A percentile compares a stretch with the other conserved stretches of the same genome.
phyloP scores from a whole-genome alignment of 2,888 invertebrate genomes.

The Cheilosia scutellata region DNA sequence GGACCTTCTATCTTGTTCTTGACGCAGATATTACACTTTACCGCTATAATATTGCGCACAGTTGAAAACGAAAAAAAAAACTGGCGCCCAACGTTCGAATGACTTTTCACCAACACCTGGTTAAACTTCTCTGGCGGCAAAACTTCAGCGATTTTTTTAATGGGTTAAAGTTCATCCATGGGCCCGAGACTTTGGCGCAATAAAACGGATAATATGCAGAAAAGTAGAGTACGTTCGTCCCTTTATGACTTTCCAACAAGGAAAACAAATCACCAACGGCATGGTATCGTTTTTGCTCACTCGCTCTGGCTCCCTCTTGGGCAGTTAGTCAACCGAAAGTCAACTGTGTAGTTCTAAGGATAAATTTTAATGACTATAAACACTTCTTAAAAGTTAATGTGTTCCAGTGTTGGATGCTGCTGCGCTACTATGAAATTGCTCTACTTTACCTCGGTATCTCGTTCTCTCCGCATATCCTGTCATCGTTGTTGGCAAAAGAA shows the following conservation, averaged over 20 bases:
- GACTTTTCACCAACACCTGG: conserved; percentile 50
- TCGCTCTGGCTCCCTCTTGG: conserved; percentile 47
- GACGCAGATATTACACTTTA: conserved; percentile 51
- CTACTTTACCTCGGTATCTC: conserved; percentile 1
- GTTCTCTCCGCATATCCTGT: conserved; percentile 59
- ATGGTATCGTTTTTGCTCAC: neutral
- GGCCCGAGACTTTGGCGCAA: conserved; percentile 45
- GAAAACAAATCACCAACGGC: conserved; percentile 65
- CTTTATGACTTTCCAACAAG: conserved; percentile 54
- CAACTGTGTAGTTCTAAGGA: conserved; percentile 69
- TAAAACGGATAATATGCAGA: conserved; percentile 73
- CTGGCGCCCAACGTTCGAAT: conserved; percentile 39
- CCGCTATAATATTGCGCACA: conserved; percentile 46
- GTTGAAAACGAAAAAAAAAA: conserved; percentile 4
- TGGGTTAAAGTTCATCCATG: conserved; percentile 70
- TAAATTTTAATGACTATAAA: conserved; percentile 76
- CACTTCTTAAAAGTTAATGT: conserved; percentile 76
- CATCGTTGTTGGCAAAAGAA: conserved; percentile 37
- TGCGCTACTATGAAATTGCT: conserved; percentile 21
- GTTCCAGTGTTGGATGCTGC: conserved; percentile 49
- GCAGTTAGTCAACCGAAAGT: conserved; percentile 74
- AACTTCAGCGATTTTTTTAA: conserved; percentile 61
- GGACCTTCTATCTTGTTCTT: conserved; percentile 15
- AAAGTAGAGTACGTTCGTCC: conserved; percentile 41
- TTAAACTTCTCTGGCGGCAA: conserved; percentile 45